A percentile compares a stretch with the other conserved stretches of the same genome.
Conservation (phyloP, 2,888 invertebrate genomes). For the Drosophila quinaria region DNA sequence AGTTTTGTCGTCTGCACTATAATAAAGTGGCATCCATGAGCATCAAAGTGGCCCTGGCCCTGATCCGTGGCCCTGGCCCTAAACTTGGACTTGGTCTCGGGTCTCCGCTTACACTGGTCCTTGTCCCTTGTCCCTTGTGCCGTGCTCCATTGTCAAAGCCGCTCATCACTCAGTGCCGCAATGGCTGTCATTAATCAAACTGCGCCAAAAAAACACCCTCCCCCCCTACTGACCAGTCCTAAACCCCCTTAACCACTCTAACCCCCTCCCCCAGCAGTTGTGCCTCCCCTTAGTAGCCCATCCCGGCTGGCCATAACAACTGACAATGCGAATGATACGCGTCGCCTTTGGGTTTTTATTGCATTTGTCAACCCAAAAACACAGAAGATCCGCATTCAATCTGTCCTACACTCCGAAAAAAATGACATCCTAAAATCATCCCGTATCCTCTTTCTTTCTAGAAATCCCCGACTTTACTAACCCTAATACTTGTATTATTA, state of each 20-base stretch:
- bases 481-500: no score
- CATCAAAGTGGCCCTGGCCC: constrained; percentile 43
- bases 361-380: constrained; percentile 69
- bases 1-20: constrained; percentile 50
- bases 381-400: constrained; percentile 40
- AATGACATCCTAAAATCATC: no score
- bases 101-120: constrained; percentile 3
- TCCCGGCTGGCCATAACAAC: constrained; percentile 17
- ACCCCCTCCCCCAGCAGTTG: neutral
- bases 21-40: constrained; percentile 57
- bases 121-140: constrained; percentile 26
- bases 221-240: constrained; percentile 39
- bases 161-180: constrained; percentile 68
- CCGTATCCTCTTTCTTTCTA: no score
- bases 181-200: constrained; percentile 76
- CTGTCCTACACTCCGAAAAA: neutral
- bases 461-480: no score
- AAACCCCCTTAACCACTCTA: neutral
- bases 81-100: constrained; percentile 25
- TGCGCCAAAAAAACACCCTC: constrained; percentile 62
- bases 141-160: constrained; percentile 54
- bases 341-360: constrained; percentile 69
- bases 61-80: constrained; percentile 28
- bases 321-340: constrained; percentile 56
- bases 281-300: neutral